phyloP scores from a whole-genome alignment of 2,888 invertebrate genomes.

The Stomorhina lunata region DNA sequence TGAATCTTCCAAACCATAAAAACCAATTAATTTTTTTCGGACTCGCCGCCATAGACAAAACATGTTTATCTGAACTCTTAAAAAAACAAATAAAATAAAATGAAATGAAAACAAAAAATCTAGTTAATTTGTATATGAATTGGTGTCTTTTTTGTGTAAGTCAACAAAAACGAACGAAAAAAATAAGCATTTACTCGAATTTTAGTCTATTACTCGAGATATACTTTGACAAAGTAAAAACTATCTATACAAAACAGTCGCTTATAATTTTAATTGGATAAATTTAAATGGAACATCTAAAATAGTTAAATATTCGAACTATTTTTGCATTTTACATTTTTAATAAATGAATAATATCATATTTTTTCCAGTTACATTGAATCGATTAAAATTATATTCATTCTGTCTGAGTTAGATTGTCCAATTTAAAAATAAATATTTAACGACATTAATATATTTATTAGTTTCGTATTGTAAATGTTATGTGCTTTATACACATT shows the following conservation, averaged over 20 bases:
- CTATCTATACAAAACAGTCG: conserved; percentile 70
- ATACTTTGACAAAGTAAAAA: conserved; percentile 78
- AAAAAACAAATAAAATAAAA: neutral
- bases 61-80: too few species aligned
- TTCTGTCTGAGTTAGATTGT: conserved; percentile 53
- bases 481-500: conserved; percentile 56
- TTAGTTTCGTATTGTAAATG: conserved; percentile 46
- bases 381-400: conserved; percentile 59
- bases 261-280: conserved; percentile 75
- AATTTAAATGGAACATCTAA: conserved; percentile 39
- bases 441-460: conserved; percentile 21
- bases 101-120: conserved; percentile 6
- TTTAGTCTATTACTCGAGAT: conserved; percentile 79
- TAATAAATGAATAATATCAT: neutral
- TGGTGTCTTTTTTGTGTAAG: conserved; percentile 32
- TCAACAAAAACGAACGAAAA: conserved; percentile 1
- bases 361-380: conserved; percentile 34
- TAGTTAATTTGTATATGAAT: conserved; percentile 38
- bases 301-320: neutral
- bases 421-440: conserved; percentile 12
- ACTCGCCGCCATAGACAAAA: too few species aligned
- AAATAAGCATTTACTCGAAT: conserved; percentile 75
- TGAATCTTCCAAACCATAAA: neutral
- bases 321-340: neutral
- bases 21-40: too few species aligned